phyloP scores from a whole-genome alignment of 2,888 invertebrate genomes.

The Conus canariensis region DNA sequence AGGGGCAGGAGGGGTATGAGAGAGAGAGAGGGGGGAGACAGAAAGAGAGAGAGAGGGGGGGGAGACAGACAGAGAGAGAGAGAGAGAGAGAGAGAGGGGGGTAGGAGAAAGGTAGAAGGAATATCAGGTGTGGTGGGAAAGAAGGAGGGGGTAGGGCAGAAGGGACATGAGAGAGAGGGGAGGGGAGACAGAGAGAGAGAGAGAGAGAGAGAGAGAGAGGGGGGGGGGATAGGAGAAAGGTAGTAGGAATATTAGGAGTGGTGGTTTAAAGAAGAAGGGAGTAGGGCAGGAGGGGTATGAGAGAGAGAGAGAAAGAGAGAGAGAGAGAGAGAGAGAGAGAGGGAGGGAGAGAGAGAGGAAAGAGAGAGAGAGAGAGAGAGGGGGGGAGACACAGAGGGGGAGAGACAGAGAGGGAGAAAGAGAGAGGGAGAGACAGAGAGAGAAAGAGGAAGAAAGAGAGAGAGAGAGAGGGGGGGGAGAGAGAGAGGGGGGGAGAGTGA shows the following conservation, averaged over 20 bases:
- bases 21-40: not conserved
- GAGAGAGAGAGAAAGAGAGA: not conserved
- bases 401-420: not conserved
- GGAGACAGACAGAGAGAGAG: not conserved
- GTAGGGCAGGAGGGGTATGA: not conserved
- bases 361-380: not conserved
- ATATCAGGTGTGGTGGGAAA: not conserved
- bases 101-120: not conserved
- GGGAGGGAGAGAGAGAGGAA: not conserved
- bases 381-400: conserved; percentile 21
- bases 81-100: not conserved
- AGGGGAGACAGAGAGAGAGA: not conserved
- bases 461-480: not conserved
- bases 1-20: not conserved
- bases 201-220: not conserved
- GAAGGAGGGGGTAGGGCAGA: not conserved
- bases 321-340: not conserved
- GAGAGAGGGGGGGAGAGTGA: not conserved
- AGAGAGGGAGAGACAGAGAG: not conserved
- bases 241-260: not conserved
- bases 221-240: not conserved
- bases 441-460: too few species aligned
- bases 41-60: not conserved
- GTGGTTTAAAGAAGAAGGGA: not conserved
- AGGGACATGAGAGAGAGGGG: not conserved